These are phyloP conservation scores for Embiotoca jacksoni DNA, from an alignment of 2,113 vertebrate species.

Conservation along the genomic window DNA sequence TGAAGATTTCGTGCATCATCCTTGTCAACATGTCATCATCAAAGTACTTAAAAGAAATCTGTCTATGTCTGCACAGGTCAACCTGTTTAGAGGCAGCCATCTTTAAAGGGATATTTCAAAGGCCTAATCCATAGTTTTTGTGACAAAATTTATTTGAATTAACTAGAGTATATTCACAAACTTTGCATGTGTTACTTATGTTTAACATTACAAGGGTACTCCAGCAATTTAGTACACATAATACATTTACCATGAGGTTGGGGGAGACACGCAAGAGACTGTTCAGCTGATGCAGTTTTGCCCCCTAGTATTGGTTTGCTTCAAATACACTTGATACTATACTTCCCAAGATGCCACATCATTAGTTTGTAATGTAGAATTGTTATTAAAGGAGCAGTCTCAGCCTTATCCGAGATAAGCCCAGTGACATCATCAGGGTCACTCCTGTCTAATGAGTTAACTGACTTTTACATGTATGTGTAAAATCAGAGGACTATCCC, in stretches of 20 bases:
- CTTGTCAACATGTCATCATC: background rate
- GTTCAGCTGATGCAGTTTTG: background rate
- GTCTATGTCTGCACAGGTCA: background rate
- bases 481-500: background rate
- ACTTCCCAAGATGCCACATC: too few species aligned
- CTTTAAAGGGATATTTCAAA: background rate
- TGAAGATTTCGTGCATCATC: slow-evolving; percentile 37
- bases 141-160: background rate
- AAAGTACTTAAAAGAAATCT: too few species aligned
- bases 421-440: too few species aligned
- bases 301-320: background rate
- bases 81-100: background rate
- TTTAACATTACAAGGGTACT: background rate
- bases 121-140: background rate
- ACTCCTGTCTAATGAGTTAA: too few species aligned
- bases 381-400: background rate
- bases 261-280: background rate
- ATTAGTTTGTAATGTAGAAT: too few species aligned
- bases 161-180: background rate
- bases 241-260: background rate
- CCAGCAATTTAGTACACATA: background rate
- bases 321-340: background rate
- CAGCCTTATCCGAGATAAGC: background rate
- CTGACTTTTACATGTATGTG: too few species aligned
- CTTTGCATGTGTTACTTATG: background rate